Evolutionary conservation across 2,888 invertebrate species (phyloP).

Genomic region (Nomada flava): DNA sequence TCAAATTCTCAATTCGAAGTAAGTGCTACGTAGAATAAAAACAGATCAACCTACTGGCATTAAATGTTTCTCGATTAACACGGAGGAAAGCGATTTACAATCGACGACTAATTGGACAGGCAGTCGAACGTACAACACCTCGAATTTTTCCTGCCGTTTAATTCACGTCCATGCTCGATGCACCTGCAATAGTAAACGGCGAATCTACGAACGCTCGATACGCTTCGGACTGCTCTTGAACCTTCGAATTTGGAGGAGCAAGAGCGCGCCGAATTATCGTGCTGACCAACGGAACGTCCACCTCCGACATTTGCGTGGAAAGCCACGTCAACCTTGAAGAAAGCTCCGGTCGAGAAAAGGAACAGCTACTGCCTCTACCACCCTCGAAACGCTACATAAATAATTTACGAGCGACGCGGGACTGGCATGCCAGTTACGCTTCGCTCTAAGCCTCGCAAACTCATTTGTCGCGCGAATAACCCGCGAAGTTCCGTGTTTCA

Average conservation of each 20-base stretch:
- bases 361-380: conserved; percentile 23
- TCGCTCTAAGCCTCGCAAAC: conserved; percentile 4
- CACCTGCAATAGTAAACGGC: too few species aligned
- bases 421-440: conserved; percentile 21
- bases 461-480: conserved; percentile 29
- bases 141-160: not conserved
- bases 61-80: too few species aligned
- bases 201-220: too few species aligned
- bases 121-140: not conserved
- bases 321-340: conserved; percentile 41
- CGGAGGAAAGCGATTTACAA: too few species aligned
- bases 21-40: too few species aligned
- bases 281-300: conserved; percentile 17
- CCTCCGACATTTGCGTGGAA: conserved; percentile 37
- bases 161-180: not conserved
- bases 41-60: too few species aligned
- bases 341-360: conserved; percentile 5
- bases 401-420: conserved; percentile 56
- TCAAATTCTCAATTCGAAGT: too few species aligned
- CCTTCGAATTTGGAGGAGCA: not conserved
- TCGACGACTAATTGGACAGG: too few species aligned
- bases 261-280: not conserved
- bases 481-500: not conserved
- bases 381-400: conserved; percentile 46
- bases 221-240: too few species aligned